phyloP scores from a whole-genome alignment of 1,140 invertebrate genomes.

The Aporrectodea caliginosa region DNA sequence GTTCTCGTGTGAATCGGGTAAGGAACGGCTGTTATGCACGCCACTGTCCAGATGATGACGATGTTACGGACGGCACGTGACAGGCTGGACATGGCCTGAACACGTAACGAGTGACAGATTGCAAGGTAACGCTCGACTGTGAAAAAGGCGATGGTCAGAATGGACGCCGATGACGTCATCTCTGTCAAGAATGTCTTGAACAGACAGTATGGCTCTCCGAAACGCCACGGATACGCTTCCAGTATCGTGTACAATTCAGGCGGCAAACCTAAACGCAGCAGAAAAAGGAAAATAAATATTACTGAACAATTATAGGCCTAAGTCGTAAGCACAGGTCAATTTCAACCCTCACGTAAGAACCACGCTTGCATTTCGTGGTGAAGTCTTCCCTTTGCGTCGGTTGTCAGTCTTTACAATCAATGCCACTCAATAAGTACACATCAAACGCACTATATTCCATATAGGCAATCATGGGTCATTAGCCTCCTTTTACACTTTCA shows the following conservation, averaged over 20 bases:
- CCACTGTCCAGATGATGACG: slow-evolving; percentile 70
- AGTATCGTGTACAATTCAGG: slow-evolving; percentile 83
- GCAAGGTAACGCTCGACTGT: slow-evolving; percentile 91
- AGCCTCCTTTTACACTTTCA: no score
- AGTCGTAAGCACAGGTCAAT: no score
- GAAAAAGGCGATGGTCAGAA: slow-evolving; percentile 87
- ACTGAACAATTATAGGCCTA: no score
- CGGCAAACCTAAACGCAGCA: slow-evolving; percentile 76
- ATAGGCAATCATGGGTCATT: no score
- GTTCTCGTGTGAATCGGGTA: slow-evolving; percentile 48
- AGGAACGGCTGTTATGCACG: slow-evolving; percentile 73
- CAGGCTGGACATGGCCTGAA: slow-evolving; percentile 78
- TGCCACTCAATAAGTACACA: no score
- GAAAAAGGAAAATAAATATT: no score
- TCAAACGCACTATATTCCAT: no score
- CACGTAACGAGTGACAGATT: slow-evolving; percentile 76
- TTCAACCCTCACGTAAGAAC: no score
- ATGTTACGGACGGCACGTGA: slow-evolving; percentile 76
- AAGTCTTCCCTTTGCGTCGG: no score
- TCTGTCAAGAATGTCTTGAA: slow-evolving; percentile 78
- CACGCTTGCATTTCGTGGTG: no score
- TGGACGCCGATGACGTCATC: slow-evolving; percentile 86
- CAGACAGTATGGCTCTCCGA: slow-evolving; percentile 80
- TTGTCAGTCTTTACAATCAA: no score
- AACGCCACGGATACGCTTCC: slow-evolving; percentile 81